Base-by-base conservation (phyloP, 2,888 invertebrate genomes). In the Phaedon cochleariae region DNA sequence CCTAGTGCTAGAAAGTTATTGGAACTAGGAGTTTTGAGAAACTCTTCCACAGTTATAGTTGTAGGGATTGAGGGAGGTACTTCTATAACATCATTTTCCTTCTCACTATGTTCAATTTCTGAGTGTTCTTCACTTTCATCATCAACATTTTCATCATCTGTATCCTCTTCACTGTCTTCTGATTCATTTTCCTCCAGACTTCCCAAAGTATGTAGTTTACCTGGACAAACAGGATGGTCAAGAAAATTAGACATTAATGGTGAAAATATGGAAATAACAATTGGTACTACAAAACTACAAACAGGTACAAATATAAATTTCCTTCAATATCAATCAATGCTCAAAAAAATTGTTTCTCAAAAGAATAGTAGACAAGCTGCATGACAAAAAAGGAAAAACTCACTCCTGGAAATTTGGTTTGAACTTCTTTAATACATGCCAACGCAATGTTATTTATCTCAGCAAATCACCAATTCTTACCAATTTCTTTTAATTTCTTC, bases 181-280 rank as follows among this genome's bases (percentile, higher is more conserved):
- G 84, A 84, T 54, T 85, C 85, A 73, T 88, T 88, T 9, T 91
- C 92, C 0, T 88, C 88, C 52, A 92, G 86, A 57, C 87, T 85
- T 1, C 87, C 85, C 52, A 90, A 83, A 6, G 87, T 86, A 0
- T 88, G 85, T 2, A 86, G 79, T 73, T 80, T 80, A 48, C 81
- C 81, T 80, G 66, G 53, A 62, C 18, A 63, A 61, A 52, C 17
- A 55, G 31, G 20, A 53, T 46, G 46, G 7, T 51, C 34, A n/a
- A n/a, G n/a, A n/a, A n/a, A n/a, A n/a, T n/a, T n/a, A n/a, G n/a
- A n/a, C n/a, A n/a, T n/a, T n/a, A n/a, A n/a, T n/a, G n/a, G n/a
- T n/a, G n/a, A n/a, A n/a, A n/a, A n/a, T n/a, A n/a, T n/a, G n/a
- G n/a, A n/a, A n/a, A n/a, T n/a, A n/a, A n/a, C n/a, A n/a, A n/a